Percentiles rank a stretch among this genome's conserved stretches.
Evolutionary conservation across 2,113 vertebrate species (phyloP).

Genomic region (Oryzias woworae): DNA sequence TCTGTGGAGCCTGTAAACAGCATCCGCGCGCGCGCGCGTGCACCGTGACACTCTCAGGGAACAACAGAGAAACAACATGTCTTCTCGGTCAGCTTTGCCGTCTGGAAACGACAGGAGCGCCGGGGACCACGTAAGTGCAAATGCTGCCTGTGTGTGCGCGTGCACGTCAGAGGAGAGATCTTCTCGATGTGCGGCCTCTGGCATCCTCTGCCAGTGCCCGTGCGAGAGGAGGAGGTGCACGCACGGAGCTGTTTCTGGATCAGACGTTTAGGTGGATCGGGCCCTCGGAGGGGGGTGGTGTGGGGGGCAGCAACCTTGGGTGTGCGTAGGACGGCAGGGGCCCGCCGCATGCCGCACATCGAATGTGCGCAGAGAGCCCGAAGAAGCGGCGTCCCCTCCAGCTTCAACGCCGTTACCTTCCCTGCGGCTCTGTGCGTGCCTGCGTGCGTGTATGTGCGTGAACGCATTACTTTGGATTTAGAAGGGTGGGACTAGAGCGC

Average conservation of each 20-base stretch:
- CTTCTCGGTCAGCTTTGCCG: conserved; percentile 80
- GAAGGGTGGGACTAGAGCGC: conserved; percentile 57
- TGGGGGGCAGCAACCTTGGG: conserved; percentile 69
- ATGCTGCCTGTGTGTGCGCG: conserved; percentile 41
- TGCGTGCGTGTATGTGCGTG: neutral
- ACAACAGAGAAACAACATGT: conserved; percentile 69
- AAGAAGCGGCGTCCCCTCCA: conserved; percentile 61
- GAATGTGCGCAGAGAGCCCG: conserved; percentile 69
- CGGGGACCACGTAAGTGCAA: conserved; percentile 80
- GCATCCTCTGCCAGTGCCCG: conserved; percentile 6
- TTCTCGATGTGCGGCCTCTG: conserved; percentile 26
- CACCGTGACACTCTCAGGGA: conserved; percentile 74
- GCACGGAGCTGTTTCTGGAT: conserved; percentile 25
- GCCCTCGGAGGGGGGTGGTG: conserved; percentile 52
- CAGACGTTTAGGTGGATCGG: conserved; percentile 37
- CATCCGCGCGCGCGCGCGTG: conserved; percentile 34
- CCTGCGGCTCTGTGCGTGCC: conserved; percentile 23
- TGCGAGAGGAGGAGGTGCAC: conserved; percentile 12
- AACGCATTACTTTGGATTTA: conserved; percentile 25
- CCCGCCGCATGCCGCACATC: conserved; percentile 64
- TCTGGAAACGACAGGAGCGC: conserved; percentile 80
- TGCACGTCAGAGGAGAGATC: conserved; percentile 28
- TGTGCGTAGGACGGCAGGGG: conserved; percentile 52
- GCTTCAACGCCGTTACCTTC: conserved; percentile 54
- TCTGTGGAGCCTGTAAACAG: conserved; percentile 55